A percentile compares a stretch with the other conserved stretches of the same genome.
Conservation (phyloP, 2,888 invertebrate species). For the Aspidiotus rigidus region DNA sequence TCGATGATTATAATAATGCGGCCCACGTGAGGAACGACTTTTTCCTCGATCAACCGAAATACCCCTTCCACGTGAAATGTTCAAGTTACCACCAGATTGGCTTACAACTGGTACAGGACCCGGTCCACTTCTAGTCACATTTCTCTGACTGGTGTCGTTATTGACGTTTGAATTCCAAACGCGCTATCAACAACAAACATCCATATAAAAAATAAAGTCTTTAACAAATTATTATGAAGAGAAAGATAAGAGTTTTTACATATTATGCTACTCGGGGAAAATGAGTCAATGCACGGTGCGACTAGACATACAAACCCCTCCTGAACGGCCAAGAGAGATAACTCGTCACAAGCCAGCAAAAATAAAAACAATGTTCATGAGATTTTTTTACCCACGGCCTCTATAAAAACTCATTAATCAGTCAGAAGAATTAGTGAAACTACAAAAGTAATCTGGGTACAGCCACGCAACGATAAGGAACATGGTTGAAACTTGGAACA, state of each 20-base stretch:
- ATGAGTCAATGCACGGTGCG: too few relatives aligned
- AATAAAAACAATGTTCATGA: too few relatives aligned
- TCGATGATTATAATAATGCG: constrained; percentile 43
- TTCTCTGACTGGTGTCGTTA: constrained; percentile 45
- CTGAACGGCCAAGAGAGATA: too few relatives aligned
- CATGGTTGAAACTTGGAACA: too few relatives aligned
- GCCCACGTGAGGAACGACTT: constrained; percentile 41
- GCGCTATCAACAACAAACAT: constrained; percentile 44
- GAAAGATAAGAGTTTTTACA: not conserved
- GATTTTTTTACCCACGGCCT: too few relatives aligned
- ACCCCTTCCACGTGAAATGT: constrained; percentile 37
- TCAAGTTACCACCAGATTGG: constrained; percentile 25
- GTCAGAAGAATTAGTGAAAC: too few relatives aligned
- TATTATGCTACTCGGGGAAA: too few relatives aligned
- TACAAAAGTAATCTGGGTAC: too few relatives aligned
- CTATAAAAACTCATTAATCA: too few relatives aligned
- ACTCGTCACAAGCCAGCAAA: too few relatives aligned
- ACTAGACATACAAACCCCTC: too few relatives aligned
- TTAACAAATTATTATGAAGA: not conserved
- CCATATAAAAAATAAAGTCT: constrained; percentile 1
- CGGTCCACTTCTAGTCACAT: constrained; percentile 11
- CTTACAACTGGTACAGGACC: constrained; percentile 11
- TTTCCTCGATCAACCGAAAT: constrained; percentile 38
- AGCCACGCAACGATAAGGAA: too few relatives aligned
- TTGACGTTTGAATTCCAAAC: constrained; percentile 51